Evolutionary conservation across 2,113 vertebrate genomes (phyloP), one percentile per base, ranked within the genome.

Genomic region (Nothocercus julius): DNA sequence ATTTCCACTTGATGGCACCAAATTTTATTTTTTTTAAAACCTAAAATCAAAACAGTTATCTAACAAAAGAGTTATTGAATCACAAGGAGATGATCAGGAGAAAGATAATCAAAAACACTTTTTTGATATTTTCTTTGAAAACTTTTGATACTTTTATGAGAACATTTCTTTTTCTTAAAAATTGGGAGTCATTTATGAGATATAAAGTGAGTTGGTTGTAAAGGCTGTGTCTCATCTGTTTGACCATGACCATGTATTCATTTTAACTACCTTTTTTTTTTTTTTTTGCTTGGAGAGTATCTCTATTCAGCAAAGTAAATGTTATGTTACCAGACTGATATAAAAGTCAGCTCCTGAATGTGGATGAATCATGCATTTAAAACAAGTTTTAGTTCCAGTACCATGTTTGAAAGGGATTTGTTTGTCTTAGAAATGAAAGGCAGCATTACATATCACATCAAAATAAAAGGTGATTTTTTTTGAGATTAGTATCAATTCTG

Each of bases 1-100:
- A 62, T 88, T 49, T 84, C 97, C 98, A 97, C 97, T 94, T 70
- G 98, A 97, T 97, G 97, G 97, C 97, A 97, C 97, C 96, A 98
- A 89, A 97, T 92, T 97, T 97, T 96, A 40, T 54, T 91, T 97
- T 97, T 97, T 96, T 90, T 91, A 7, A 74, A 74, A 90, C 32
- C 76, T 69, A 14, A 80, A 42, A 76, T 91, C 61, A 19, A n/a
- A 24, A 38, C 45, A 75, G 56, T 75, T 79, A 7, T 59, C 47
- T 69, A 79, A 84, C 13, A 93, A 83, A 67, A 81, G 17, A 40
- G 28, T 66, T 32, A 19, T 22, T 66, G 36, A 89, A 79, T 91
- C 87, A 72, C 11, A 2, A 85, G 30, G 30, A 84, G 20, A 45
- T 58, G 66, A 72, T 67, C 44, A 42, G 24, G 7, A 30, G 49